A percentile compares a stretch with the other conserved stretches of the same genome.
Conservation (phyloP, 2,888 invertebrate species). For the Rhagonycha lutea region DNA sequence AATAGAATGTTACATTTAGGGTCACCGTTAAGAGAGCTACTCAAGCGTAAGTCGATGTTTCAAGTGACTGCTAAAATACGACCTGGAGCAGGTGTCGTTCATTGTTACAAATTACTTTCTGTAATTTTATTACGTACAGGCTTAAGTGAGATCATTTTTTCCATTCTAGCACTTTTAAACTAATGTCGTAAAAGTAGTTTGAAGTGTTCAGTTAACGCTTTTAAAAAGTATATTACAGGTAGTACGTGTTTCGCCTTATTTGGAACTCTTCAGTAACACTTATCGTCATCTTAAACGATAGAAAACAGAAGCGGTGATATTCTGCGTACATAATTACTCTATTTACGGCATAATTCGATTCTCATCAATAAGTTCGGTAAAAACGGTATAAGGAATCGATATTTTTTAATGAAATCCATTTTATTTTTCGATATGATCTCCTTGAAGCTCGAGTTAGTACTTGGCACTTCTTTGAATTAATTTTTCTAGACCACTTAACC, state of each 20-base stretch:
- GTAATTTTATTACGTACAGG: neutral
- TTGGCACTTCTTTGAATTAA: no score
- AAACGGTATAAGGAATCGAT: no score
- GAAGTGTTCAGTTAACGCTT: neutral
- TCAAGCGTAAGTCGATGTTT: neutral
- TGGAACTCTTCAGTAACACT: neutral
- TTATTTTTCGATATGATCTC: no score
- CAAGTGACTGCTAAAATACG: neutral
- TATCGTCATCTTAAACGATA: neutral
- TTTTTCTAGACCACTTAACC: no score
- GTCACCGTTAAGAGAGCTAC: neutral
- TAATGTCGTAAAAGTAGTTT: neutral
- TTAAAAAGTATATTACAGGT: neutral
- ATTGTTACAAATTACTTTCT: neutral
- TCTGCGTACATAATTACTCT: no score
- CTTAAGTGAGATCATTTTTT: neutral
- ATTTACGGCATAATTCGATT: neutral
- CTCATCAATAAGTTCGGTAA: no score
- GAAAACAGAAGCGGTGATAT: no score
- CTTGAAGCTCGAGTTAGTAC: no score
- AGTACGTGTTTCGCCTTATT: neutral
- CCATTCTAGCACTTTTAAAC: neutral
- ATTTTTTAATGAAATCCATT: no score
- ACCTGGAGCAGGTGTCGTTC: neutral
- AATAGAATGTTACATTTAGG: neutral